Base-by-base conservation (phyloP, 2,797 vertebrate genomes). In the Petrocephalus schoutedeni region DNA sequence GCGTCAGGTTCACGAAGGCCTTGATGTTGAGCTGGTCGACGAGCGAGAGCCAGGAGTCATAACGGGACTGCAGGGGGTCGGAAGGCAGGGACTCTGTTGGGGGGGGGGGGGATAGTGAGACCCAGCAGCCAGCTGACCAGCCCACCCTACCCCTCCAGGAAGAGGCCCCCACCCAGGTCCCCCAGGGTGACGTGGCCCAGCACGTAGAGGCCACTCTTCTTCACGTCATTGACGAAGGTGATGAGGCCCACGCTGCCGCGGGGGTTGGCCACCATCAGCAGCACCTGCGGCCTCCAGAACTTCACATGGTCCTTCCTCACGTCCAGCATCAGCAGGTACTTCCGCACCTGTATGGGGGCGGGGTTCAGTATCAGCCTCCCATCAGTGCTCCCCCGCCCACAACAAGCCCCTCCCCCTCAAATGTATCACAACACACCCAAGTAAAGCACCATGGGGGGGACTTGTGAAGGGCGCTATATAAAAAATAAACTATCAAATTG, bases 21-120 rank as follows among this genome's bases (percentile, higher is more conserved):
- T 98, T 98, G 92, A 98, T 96, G 8, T 98, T 98, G n/a, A 98
- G 94, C 89, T 97, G 95, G 93, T 98, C 97, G 77, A 98, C 97
- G 90, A 98, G 94, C 41, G 95, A 96, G 89, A 98, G 90, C 97
- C 97, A 98, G 0, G 96, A 97, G 89, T 98, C 97, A 2, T 97
- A 96, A 92, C 97, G 96, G 36, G 95, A 91, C 91, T 97, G 97
- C 77, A 98, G 95, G 0, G 97, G 97, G 90, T 98, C 97, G 0
- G 96, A 97, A 0, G 97, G 97, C 54, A 98, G 92, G 1, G 89
- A 88, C 41, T 95, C 97, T 98, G 90, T 0, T 4, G 83, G 86
- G 51, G 14, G 3, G 80, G 86, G 51, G 14, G n/a, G 28, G 10
- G 19, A 64, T 3, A 59, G 49, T 85, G 10, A 57, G 53, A 57